Base-by-base conservation (phyloP, 2,113 vertebrate species). In the Holacanthus passer region DNA sequence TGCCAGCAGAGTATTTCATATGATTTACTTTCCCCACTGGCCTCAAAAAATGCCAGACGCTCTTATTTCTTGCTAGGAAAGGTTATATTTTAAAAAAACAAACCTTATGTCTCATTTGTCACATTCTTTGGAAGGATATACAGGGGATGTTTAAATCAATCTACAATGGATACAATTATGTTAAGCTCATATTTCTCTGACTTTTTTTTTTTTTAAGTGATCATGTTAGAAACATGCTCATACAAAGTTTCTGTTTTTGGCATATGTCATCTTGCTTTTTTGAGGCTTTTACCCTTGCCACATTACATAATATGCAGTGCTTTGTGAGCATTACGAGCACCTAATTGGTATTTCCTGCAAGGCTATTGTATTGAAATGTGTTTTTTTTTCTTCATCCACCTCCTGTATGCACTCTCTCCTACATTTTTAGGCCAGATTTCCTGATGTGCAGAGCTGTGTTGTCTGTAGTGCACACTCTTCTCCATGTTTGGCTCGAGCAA, bases 311-410 rank as follows among this genome's bases (percentile, higher is more conserved):
- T 62, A 39, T 48, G 35, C 37, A 35, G 5, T 29, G 60, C 55
- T 81, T 45, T 71, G 47, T n/a, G 0, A 39, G 22, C 47, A 63
- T 63, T 56, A 55, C 19, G 0, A 67, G 45, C 29, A 13, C 27
- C 19, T 32, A 47, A 19, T 39, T 24, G 2, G 16, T 20, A 43
- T 78, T 89, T 90, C 75, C 82, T 81, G 62, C 41, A 19, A 4
- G 19, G 24, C 71, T 37, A 31, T 68, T 76, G 60, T 66, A 0
- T 32, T 67, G 22, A 70, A 50, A 37, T 37, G 35, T 16, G 35
- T 16, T 35, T 55, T 31, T 69, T 59, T 35, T 55, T 31, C 65
- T 59, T 52, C 59, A n/a, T 48, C 53, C 31, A 9, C 27, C 22
- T 83, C 59, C 37, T 83, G 45, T 41, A 29, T 56, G 45, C 20